Conservation (phyloP, 2,113 vertebrate genomes). For the Sclerurus mexicanus region DNA sequence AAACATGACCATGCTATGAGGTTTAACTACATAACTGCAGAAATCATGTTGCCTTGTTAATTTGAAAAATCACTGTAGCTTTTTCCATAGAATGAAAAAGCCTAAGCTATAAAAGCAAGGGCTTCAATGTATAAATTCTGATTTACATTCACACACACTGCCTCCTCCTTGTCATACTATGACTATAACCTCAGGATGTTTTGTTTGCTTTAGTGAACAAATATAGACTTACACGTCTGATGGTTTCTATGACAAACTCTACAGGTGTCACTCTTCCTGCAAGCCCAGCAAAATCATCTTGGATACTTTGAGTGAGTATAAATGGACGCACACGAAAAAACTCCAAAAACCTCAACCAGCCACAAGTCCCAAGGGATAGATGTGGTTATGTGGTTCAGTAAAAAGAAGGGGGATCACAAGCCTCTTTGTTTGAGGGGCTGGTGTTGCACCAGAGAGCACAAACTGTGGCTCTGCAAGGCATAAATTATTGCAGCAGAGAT, state of each 20-base stretch:
- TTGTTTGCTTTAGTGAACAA: background rate
- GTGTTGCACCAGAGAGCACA: background rate
- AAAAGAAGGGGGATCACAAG: background rate
- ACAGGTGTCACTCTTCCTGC: background rate
- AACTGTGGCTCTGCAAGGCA: background rate
- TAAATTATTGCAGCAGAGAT: background rate
- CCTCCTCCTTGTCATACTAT: background rate
- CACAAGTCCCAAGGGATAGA: background rate
- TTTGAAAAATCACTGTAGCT: background rate
- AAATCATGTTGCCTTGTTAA: background rate
- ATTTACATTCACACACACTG: background rate
- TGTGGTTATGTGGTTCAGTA: background rate
- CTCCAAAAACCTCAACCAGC: background rate
- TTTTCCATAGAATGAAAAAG: background rate
- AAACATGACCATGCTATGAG: accelerated
- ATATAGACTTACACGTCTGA: background rate
- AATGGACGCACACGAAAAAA: background rate
- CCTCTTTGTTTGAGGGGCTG: background rate
- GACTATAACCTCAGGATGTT: background rate
- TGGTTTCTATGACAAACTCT: background rate
- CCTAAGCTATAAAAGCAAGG: background rate
- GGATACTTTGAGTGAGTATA: background rate
- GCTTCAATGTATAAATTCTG: background rate
- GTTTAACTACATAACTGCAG: background rate
- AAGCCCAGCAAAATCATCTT: background rate